Conservation (phyloP, 2,797 vertebrate genomes). For the Zalophus californianus region DNA sequence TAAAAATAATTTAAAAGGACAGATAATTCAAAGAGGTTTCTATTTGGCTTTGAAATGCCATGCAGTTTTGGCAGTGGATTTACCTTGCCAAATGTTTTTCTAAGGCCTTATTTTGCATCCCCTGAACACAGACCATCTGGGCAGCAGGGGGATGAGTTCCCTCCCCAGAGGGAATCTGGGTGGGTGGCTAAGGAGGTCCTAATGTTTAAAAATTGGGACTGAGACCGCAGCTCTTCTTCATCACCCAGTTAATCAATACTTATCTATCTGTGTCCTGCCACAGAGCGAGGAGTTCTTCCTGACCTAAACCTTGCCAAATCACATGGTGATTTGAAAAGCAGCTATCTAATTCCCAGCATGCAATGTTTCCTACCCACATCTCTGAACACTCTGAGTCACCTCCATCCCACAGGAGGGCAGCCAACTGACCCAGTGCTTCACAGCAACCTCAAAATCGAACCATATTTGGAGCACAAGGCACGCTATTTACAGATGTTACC, state of each 20-base stretch:
- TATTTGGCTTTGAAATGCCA: slow-evolving; percentile 62
- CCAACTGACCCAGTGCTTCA: neutral
- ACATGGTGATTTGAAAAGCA: neutral
- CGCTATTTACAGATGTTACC: slow-evolving; percentile 60
- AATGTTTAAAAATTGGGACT: neutral
- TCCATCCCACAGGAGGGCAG: neutral
- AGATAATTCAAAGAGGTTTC: slow-evolving; percentile 67
- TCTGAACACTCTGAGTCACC: neutral
- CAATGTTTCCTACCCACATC: neutral
- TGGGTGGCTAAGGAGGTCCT: neutral
- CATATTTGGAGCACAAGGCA: slow-evolving; percentile 56
- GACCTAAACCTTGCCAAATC: neutral
- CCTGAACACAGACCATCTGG: slow-evolving; percentile 64
- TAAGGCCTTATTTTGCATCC: slow-evolving; percentile 67
- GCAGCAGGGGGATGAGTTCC: neutral
- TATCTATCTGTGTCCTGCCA: neutral
- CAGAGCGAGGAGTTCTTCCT: neutral
- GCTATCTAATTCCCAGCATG: neutral
- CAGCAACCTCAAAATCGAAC: slow-evolving; percentile 29
- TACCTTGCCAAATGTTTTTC: slow-evolving; percentile 70
- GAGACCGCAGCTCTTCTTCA: neutral
- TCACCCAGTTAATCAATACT: neutral
- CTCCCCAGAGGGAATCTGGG: neutral
- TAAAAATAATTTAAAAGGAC: slow-evolving; percentile 61
- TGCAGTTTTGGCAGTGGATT: slow-evolving; percentile 55